phyloP scores from a whole-genome alignment of 2,113 vertebrate species.

The Naja naja region DNA sequence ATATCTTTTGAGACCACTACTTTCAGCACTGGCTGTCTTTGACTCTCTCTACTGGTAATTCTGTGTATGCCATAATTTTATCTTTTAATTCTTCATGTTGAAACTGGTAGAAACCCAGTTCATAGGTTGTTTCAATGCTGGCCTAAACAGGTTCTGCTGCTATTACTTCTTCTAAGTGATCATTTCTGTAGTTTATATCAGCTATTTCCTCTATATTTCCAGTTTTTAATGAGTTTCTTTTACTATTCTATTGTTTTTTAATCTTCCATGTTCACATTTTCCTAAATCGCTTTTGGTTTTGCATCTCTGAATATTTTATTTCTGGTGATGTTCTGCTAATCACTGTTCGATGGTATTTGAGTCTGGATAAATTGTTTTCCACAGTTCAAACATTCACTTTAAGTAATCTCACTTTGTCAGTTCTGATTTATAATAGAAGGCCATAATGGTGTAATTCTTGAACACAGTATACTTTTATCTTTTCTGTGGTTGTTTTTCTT shows the following conservation, averaged over 20 bases:
- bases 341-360: too few species aligned
- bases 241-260: not conserved
- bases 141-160: not conserved
- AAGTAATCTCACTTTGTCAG: too few species aligned
- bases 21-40: not conserved
- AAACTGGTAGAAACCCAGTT: not conserved
- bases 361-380: too few species aligned
- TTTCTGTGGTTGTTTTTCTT: not conserved
- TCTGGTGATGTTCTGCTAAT: too few species aligned
- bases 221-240: not conserved
- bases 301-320: too few species aligned
- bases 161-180: not conserved
- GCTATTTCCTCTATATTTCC: not conserved
- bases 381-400: too few species aligned
- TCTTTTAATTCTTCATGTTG: not conserved
- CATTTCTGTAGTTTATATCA: not conserved
- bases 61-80: not conserved
- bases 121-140: not conserved
- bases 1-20: not conserved
- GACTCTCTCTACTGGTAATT: not conserved
- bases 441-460: not conserved
- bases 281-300: too few species aligned
- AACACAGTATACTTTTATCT: not conserved
- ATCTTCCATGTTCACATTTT: not conserved
- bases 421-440: too few species aligned